Evolutionary conservation across 1,140 invertebrate species (phyloP).

Genomic region (Saccostrea echinata): DNA sequence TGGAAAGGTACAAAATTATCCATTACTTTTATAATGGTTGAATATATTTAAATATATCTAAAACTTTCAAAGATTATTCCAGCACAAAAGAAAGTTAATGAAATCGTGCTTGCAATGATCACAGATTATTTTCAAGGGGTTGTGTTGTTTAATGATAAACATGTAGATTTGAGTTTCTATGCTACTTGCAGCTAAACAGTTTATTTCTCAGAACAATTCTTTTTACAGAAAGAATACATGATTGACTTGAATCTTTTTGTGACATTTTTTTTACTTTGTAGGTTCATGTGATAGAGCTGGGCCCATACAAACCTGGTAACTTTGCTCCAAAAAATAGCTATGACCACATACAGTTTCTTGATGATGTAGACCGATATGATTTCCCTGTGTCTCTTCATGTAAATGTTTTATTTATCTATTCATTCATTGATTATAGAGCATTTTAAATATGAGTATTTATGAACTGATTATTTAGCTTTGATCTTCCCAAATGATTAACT

Average conservation of each 20-base stretch:
- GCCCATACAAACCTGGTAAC: slow-evolving; percentile 78
- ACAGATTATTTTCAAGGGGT: too few relatives aligned
- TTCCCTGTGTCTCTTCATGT: slow-evolving; percentile 80
- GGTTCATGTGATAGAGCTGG: slow-evolving; percentile 80
- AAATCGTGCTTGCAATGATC: too few relatives aligned
- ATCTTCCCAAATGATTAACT: neutral
- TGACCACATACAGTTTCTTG: slow-evolving; percentile 75
- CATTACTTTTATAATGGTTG: too few relatives aligned
- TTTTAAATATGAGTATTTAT: too few relatives aligned
- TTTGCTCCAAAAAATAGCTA: slow-evolving; percentile 77
- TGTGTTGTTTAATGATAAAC: too few relatives aligned
- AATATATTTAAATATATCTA: too few relatives aligned
- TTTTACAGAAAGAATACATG: too few relatives aligned
- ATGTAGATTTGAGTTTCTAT: too few relatives aligned
- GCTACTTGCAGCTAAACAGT: too few relatives aligned
- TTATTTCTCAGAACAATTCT: too few relatives aligned
- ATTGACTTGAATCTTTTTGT: neutral
- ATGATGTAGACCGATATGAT: slow-evolving; percentile 77
- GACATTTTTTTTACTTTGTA: slow-evolving; percentile 43
- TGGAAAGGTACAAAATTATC: slow-evolving; percentile 74
- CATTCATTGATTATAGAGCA: neutral
- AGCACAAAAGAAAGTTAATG: too few relatives aligned
- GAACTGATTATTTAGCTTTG: neutral
- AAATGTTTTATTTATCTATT: slow-evolving; percentile 48
- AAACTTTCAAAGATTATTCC: too few relatives aligned